phyloP scores from a whole-genome alignment of 2,113 vertebrate species.

The Astur gentilis region DNA sequence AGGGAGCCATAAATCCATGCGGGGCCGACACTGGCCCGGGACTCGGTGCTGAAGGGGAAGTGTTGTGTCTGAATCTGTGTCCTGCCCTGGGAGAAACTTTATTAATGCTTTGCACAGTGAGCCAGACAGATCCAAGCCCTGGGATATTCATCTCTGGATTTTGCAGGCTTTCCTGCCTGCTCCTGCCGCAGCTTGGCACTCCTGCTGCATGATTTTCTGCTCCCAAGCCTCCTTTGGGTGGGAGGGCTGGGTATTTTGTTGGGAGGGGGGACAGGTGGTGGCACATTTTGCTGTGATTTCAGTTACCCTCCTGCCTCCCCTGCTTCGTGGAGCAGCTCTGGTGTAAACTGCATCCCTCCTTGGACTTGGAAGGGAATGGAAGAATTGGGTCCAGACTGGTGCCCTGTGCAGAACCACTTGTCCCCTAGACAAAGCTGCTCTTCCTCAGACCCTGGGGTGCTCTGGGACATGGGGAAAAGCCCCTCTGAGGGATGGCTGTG shows the following conservation, averaged over 20 bases:
- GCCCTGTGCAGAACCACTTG: not conserved
- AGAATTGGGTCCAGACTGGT: not conserved
- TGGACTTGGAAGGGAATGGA: not conserved
- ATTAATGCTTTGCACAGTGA: not conserved
- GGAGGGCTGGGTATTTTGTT: not conserved
- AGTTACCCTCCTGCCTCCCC: not conserved
- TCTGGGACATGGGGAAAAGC: not conserved
- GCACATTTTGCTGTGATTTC: not conserved
- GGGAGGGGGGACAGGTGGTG: not conserved
- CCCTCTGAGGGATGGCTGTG: accelerated
- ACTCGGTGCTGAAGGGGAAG: not conserved
- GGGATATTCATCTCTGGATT: not conserved
- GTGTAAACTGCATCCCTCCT: not conserved
- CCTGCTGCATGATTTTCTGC: not conserved
- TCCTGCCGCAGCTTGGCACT: not conserved
- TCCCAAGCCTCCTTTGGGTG: accelerated
- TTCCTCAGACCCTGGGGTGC: not conserved
- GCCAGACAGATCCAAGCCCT: not conserved
- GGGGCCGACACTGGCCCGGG: accelerated
- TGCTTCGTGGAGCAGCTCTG: not conserved
- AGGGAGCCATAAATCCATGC: not conserved
- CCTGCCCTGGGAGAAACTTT: not conserved
- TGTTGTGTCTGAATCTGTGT: constrained; percentile 9
- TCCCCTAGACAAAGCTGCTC: not conserved
- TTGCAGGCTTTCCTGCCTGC: not conserved